phyloP scores from a whole-genome alignment of 92 coral and sea anemone species.

The Pocillopora grandis region DNA sequence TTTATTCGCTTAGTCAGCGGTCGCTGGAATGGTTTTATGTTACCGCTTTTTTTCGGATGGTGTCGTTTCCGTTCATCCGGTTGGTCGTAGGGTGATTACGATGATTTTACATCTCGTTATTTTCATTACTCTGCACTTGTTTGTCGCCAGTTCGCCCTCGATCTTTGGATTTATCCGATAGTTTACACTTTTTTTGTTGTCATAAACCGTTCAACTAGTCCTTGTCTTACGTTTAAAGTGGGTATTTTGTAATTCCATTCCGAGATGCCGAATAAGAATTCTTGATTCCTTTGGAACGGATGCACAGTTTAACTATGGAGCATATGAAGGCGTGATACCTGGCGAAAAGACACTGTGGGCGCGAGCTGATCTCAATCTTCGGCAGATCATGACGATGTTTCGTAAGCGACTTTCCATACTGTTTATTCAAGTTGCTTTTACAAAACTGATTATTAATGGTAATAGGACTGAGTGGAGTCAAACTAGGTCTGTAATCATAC shows the following conservation, averaged over 20 bases:
- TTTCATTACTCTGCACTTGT: too few relatives aligned
- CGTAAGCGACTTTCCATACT: conserved; percentile 60
- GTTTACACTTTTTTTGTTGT: background rate
- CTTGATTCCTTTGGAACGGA: conserved; percentile 98
- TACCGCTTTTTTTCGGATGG: too few relatives aligned
- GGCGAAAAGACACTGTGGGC: conserved; percentile 86
- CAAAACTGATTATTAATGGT: background rate
- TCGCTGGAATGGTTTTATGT: too few relatives aligned
- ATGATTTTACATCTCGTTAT: too few relatives aligned
- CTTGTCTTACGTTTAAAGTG: too few relatives aligned
- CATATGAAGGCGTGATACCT: conserved; percentile 50
- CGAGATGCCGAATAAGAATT: conserved; percentile 77
- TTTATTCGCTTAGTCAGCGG: too few relatives aligned
- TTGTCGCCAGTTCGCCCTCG: too few relatives aligned
- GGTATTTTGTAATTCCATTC: background rate
- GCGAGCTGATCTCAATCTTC: conserved; percentile 62
- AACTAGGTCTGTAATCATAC: too few relatives aligned
- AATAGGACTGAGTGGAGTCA: background rate
- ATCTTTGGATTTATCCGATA: too few relatives aligned
- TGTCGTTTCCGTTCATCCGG: too few relatives aligned
- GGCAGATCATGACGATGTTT: conserved; percentile 95
- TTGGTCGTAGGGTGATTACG: too few relatives aligned
- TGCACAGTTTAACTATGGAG: conserved; percentile 84
- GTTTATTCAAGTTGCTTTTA: background rate
- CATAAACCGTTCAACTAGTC: too few relatives aligned